A percentile compares a stretch with the other conserved stretches of the same genome.
Conservation (phyloP, 2,797 vertebrate genomes). For the Sebastes diaconus region DNA sequence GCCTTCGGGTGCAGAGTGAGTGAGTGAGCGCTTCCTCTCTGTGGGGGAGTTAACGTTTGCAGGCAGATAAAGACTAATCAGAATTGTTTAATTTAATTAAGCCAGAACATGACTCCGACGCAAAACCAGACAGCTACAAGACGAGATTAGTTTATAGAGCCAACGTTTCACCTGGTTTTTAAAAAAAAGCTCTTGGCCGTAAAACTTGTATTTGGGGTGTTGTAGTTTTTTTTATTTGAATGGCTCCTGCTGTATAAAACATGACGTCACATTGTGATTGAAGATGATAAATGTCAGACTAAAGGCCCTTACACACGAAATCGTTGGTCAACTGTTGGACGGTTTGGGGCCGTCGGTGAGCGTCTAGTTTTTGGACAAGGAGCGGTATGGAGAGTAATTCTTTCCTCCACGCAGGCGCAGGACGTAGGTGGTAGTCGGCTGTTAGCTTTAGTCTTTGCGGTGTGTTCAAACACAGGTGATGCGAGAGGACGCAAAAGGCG, state of each 20-base stretch:
- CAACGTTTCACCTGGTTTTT: too few species aligned
- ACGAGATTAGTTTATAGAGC: too few species aligned
- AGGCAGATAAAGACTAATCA: background rate
- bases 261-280: background rate
- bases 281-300: background rate
- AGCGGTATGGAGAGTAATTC: too few species aligned
- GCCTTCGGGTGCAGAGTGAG: background rate
- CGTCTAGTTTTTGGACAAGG: too few species aligned
- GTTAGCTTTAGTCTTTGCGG: too few species aligned
- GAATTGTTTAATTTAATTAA: background rate
- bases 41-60: background rate
- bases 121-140: background rate
- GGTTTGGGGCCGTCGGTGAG: too few species aligned
- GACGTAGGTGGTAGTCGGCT: too few species aligned
- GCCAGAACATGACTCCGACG: background rate
- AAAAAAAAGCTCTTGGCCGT: background rate
- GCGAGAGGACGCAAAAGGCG: too few species aligned
- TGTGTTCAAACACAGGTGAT: too few species aligned
- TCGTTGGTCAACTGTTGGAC: too few species aligned
- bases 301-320: too few species aligned
- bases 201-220: background rate
- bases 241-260: background rate
- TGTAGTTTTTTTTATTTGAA: background rate
- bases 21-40: background rate
- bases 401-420: too few species aligned